Evolutionary conservation across 2,113 vertebrate genomes (phyloP).

Genomic region (Oncorhynchus nerka): DNA sequence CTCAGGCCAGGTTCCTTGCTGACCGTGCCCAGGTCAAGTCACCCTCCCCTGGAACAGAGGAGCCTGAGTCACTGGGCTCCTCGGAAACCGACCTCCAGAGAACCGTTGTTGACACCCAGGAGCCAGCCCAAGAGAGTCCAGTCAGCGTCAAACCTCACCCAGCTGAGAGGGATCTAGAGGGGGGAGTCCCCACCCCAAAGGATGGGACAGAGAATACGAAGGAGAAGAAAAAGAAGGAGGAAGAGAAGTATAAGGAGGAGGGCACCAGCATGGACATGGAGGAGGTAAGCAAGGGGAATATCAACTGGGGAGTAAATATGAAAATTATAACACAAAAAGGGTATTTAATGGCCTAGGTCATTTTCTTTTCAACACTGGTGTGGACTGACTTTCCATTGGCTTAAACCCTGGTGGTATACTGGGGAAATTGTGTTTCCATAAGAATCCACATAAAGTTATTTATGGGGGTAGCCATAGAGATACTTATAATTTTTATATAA

Average conservation of each 20-base stretch:
- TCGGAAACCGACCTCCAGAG: not conserved
- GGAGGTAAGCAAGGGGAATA: constrained; percentile 26
- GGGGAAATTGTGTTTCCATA: too few relatives aligned
- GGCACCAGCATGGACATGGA: constrained; percentile 1
- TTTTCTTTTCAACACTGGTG: too few relatives aligned
- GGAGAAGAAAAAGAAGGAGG: not conserved
- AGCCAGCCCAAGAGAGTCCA: not conserved
- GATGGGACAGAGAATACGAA: not conserved
- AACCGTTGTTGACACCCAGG: not conserved
- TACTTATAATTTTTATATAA: too few relatives aligned
- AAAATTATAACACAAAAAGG: not conserved
- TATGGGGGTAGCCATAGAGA: too few relatives aligned
- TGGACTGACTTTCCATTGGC: too few relatives aligned
- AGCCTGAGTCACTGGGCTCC: not conserved
- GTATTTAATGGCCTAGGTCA: too few relatives aligned
- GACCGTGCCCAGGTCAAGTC: not conserved
- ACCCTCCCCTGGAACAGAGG: not conserved
- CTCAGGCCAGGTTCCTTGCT: constrained; percentile 14
- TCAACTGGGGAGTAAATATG: not conserved
- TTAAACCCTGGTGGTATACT: too few relatives aligned
- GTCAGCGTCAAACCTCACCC: not conserved
- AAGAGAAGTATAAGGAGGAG: not conserved
- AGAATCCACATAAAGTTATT: too few relatives aligned
- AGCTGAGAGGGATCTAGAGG: not conserved
- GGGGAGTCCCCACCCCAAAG: not conserved